These are phyloP conservation scores for Aphrophora alni DNA, from an alignment of 2,888 invertebrate genomes.

Conservation along the genomic window DNA sequence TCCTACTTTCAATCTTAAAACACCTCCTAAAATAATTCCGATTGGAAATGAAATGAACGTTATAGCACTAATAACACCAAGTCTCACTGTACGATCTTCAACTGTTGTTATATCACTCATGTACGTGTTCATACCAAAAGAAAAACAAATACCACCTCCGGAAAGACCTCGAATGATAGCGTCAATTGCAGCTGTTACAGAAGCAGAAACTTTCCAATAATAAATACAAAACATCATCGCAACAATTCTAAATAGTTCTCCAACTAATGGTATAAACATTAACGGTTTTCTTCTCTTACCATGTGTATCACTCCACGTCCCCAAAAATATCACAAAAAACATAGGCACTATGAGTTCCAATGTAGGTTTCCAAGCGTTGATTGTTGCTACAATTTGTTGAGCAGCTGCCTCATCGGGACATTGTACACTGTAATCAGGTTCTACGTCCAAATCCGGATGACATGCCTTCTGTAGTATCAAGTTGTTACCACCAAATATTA, in stretches of 20 bases:
- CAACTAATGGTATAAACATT: slow-evolving; percentile 43
- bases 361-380: slow-evolving; percentile 41
- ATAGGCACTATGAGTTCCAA: slow-evolving; percentile 34
- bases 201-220: slow-evolving; percentile 40
- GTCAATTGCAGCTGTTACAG: slow-evolving; percentile 30
- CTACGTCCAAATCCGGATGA: slow-evolving; percentile 12
- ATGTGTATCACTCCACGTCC: slow-evolving; percentile 46
- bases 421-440: neutral
- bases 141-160: slow-evolving; percentile 40
- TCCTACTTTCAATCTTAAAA: slow-evolving; percentile 34
- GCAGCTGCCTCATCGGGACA: slow-evolving; percentile 20
- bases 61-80: slow-evolving; percentile 41
- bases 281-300: slow-evolving; percentile 44
- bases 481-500: slow-evolving; percentile 26
- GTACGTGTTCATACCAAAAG: slow-evolving; percentile 41
- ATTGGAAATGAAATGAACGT: slow-evolving; percentile 42
- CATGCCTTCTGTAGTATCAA: slow-evolving; percentile 40
- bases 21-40: slow-evolving; percentile 34
- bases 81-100: slow-evolving; percentile 27
- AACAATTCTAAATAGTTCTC: slow-evolving; percentile 35
- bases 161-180: slow-evolving; percentile 26
- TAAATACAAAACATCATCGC: slow-evolving; percentile 28
- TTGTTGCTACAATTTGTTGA: slow-evolving; percentile 34
- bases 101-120: slow-evolving; percentile 41
- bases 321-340: slow-evolving; percentile 41